Conservation (phyloP, 2,113 vertebrate genomes). For the Hymenochirus boettgeri region DNA sequence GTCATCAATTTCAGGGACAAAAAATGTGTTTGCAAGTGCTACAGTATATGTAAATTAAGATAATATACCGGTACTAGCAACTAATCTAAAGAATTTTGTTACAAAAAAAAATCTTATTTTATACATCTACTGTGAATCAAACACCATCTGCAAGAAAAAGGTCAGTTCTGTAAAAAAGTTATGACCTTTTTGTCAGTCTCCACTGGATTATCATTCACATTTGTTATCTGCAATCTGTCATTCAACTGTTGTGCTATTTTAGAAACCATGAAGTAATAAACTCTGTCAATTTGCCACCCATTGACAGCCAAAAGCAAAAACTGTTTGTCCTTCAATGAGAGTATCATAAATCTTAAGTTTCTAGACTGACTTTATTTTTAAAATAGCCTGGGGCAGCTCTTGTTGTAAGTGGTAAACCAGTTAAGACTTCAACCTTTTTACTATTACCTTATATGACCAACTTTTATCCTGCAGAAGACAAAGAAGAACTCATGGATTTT, state of each 20-base stretch:
- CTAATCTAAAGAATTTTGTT: neutral
- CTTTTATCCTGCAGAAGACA: too few species aligned
- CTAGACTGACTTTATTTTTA: conserved; percentile 26
- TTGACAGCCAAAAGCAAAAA: conserved; percentile 42
- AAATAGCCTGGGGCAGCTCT: conserved; percentile 26
- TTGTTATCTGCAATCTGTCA: conserved; percentile 43
- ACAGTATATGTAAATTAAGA: conserved; percentile 16
- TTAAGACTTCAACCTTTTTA: conserved; percentile 18
- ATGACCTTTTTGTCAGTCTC: conserved; percentile 31
- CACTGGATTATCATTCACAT: conserved; percentile 34
- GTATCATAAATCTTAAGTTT: conserved; percentile 37
- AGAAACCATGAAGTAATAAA: conserved; percentile 39
- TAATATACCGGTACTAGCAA: neutral
- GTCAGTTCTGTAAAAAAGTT: conserved; percentile 2
- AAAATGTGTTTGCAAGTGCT: neutral
- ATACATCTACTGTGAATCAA: neutral
- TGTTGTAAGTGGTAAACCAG: conserved; percentile 28
- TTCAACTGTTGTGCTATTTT: conserved; percentile 24
- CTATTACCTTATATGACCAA: too few species aligned
- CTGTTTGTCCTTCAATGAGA: conserved; percentile 40
- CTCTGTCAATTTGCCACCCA: conserved; percentile 42
- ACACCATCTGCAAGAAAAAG: neutral
- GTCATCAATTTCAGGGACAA: conserved; percentile 10
- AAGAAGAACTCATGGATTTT: too few species aligned
- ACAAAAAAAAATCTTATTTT: conserved; percentile 9